A percentile compares a stretch with the other conserved stretches of the same genome.
Evolutionary conservation across 2,113 vertebrate species (phyloP).

Genomic region (Petaurus breviceps): DNA sequence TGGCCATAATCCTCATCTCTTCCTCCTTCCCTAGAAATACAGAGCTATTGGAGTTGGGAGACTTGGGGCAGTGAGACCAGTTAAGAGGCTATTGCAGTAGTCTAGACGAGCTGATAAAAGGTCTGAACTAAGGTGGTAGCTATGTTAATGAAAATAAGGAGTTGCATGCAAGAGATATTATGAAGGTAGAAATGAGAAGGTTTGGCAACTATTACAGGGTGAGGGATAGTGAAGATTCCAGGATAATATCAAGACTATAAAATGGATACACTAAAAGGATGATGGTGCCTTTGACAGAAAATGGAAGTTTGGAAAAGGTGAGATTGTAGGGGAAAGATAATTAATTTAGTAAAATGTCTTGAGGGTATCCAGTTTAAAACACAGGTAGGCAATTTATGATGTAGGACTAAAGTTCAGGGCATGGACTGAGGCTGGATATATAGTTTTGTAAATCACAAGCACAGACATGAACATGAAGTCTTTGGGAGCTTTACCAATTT

Average conservation of each 20-base stretch:
- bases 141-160: too few relatives aligned
- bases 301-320: neutral
- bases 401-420: too few relatives aligned
- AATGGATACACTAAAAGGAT: neutral
- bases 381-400: neutral
- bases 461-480: neutral
- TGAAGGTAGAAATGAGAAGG: too few relatives aligned
- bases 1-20: neutral
- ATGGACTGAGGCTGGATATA: neutral
- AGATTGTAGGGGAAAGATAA: neutral
- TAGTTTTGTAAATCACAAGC: neutral
- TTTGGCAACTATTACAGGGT: neutral
- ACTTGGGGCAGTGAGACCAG: too few relatives aligned
- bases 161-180: too few relatives aligned
- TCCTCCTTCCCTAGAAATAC: neutral
- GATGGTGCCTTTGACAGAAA: neutral
- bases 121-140: too few relatives aligned
- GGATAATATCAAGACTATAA: neutral
- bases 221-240: neutral
- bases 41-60: too few relatives aligned
- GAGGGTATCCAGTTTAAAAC: neutral
- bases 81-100: too few relatives aligned
- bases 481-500: neutral
- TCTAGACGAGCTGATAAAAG: too few relatives aligned
- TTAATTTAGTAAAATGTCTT: neutral